phyloP scores from a whole-genome alignment of 1,140 invertebrate genomes.

The Myzus persicae region DNA sequence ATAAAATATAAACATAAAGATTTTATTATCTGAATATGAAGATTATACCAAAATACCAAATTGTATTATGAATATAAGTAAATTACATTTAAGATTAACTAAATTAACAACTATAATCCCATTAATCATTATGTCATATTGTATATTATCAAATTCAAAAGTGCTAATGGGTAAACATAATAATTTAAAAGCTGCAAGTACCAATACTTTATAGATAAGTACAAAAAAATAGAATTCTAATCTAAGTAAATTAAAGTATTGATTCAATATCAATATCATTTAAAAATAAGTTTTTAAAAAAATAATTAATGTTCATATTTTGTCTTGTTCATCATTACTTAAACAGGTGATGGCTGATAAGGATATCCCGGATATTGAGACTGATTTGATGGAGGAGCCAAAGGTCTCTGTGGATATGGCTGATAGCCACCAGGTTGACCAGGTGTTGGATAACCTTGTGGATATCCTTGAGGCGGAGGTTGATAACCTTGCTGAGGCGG shows the following conservation, averaged over 20 bases:
- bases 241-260: constrained; percentile 24
- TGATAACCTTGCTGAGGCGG: constrained; percentile 44
- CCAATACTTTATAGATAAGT: neutral
- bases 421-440: constrained; percentile 50
- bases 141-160: neutral
- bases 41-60: constrained; percentile 17
- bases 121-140: neutral
- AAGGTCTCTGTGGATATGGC: constrained; percentile 44
- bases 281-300: neutral
- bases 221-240: constrained; percentile 10
- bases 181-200: neutral
- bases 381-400: constrained; percentile 52
- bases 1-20: neutral
- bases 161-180: neutral
- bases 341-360: constrained; percentile 43
- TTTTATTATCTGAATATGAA: neutral
- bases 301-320: constrained; percentile 18
- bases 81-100: neutral
- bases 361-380: constrained; percentile 41
- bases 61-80: neutral
- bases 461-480: constrained; percentile 38
- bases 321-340: neutral
- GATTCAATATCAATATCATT: neutral
- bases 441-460: constrained; percentile 36
- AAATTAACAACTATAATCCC: neutral